A percentile compares a stretch with the other conserved stretches of the same genome.
Conservation (phyloP, 1,140 invertebrate species). For the Pachypeltis micranthus region DNA sequence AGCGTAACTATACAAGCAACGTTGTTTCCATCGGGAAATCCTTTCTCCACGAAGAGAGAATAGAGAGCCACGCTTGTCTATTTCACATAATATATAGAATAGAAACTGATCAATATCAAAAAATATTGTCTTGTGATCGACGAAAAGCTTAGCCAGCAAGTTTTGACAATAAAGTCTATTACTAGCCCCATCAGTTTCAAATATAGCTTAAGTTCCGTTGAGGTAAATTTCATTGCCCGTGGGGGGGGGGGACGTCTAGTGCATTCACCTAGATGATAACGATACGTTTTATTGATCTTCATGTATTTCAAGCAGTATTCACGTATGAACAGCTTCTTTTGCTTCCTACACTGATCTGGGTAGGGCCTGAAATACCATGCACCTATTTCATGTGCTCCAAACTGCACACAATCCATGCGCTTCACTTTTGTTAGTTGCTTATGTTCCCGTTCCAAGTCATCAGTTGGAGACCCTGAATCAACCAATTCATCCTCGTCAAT, state of each 20-base stretch:
- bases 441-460: slow-evolving; percentile 94
- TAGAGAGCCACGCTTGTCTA: slow-evolving; percentile 86
- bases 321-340: slow-evolving; percentile 89
- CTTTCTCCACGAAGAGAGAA: slow-evolving; percentile 97
- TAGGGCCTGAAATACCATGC: slow-evolving; percentile 99
- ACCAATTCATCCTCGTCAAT: too few species aligned
- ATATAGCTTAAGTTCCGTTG: slow-evolving; percentile 77
- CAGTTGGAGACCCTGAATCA: too few species aligned
- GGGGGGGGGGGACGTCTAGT: slow-evolving; percentile 68
- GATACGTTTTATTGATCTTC: slow-evolving; percentile 80
- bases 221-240: slow-evolving; percentile 90
- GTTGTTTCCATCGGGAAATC: slow-evolving; percentile 96
- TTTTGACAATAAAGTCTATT: slow-evolving; percentile 94
- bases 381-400: slow-evolving; percentile 93
- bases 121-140: slow-evolving; percentile 95
- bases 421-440: slow-evolving; percentile 97
- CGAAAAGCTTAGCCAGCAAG: slow-evolving; percentile 86
- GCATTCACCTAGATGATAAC: slow-evolving; percentile 74
- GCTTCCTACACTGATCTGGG: slow-evolving; percentile 93
- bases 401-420: slow-evolving; percentile 94
- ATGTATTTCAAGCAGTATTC: slow-evolving; percentile 98
- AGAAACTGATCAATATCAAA: slow-evolving; percentile 96
- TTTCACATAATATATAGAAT: slow-evolving; percentile 92
- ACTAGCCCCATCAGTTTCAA: slow-evolving; percentile 82
- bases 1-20: slow-evolving; percentile 95